Percentiles rank a stretch among this genome's conserved stretches.
Evolutionary conservation across 1,140 invertebrate species (phyloP).

Genomic region (Ips nitidus): DNA sequence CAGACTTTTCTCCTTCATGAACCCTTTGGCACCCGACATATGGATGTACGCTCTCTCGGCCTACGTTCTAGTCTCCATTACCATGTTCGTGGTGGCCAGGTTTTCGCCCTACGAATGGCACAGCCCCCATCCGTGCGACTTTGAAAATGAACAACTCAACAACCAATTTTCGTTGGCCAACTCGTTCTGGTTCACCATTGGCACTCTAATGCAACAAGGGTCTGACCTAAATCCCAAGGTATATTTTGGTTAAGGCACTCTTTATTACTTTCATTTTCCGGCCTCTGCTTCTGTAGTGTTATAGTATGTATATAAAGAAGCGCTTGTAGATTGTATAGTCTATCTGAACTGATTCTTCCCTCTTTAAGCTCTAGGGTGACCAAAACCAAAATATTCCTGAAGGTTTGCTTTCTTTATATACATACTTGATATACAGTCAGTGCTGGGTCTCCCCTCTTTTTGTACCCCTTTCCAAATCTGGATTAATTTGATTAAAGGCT

Average conservation of each 20-base stretch:
- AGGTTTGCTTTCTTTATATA: too few species aligned
- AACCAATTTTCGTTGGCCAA: slow-evolving; percentile 73
- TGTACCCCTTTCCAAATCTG: too few species aligned
- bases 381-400: slow-evolving; percentile 2
- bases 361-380: too few species aligned
- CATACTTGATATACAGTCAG: slow-evolving; percentile 1
- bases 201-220: slow-evolving; percentile 82
- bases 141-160: slow-evolving; percentile 60
- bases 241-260: slow-evolving; percentile 50
- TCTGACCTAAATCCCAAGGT: slow-evolving; percentile 74
- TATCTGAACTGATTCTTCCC: too few species aligned
- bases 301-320: too few species aligned
- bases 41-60: slow-evolving; percentile 79
- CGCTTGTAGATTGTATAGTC: too few species aligned
- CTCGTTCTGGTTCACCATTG: slow-evolving; percentile 80
- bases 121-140: slow-evolving; percentile 72
- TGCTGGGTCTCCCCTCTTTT: slow-evolving; percentile 7
- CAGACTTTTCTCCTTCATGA: slow-evolving; percentile 83
- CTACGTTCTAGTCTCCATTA: slow-evolving; percentile 76
- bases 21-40: slow-evolving; percentile 82
- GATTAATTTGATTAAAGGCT: slow-evolving; percentile 53
- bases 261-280: background rate
- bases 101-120: slow-evolving; percentile 83
- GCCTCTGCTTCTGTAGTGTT: too few species aligned
- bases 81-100: slow-evolving; percentile 79